Base-by-base conservation (phyloP, 2,113 vertebrate genomes). In the Podarcis muralis region DNA sequence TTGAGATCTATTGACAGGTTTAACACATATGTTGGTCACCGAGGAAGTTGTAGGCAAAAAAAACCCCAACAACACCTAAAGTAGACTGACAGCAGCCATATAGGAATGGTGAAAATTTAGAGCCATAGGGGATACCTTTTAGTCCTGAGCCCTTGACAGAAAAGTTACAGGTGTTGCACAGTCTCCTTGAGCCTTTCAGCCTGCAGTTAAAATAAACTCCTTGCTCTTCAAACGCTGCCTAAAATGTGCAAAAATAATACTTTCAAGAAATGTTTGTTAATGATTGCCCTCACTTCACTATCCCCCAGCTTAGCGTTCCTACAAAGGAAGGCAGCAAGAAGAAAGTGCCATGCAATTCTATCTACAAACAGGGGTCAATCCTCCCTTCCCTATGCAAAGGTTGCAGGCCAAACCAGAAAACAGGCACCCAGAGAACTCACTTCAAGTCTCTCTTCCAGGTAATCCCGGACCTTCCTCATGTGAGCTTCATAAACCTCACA, bases 101-200 rank as follows among this genome's bases (percentile, higher is more conserved):
- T 6, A 2, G 75, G 53, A 66, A 71, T 23, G 0, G 6, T 23
- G 2, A 16, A 20, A 43, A 32, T 13, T 0, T 0, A 43, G 8
- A 43, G 15, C 9, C 5, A 25, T 16, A 81, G 65, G 68, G 0
- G 15, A 86, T 95, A 99, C 99, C 99, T 97, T 97, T 97, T 87
- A 99, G 96, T 48, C 94, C 93, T n/a, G 97, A 96, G 32, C 98
- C 99, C 76, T 93, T 87, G 93, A 99, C 97, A 88, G 99, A 99
- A 85, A 99, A 96, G 57, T 99, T 99, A 79, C 97, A 98, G 13
- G 98, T 99, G 94, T 99, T 99, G 43, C 98, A 97, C 68, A 99
- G 98, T 32, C 95, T 92, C 57, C 97, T 97, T 0, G 97, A 94
- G 32, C 97, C 97, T 0, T 92, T 94, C 69, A 98, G 98, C 72